Percentiles rank a stretch among this genome's conserved stretches.
These are phyloP conservation scores for Drosophila pachea DNA, from an alignment of 1,140 invertebrate genomes.

Conservation along the genomic window DNA sequence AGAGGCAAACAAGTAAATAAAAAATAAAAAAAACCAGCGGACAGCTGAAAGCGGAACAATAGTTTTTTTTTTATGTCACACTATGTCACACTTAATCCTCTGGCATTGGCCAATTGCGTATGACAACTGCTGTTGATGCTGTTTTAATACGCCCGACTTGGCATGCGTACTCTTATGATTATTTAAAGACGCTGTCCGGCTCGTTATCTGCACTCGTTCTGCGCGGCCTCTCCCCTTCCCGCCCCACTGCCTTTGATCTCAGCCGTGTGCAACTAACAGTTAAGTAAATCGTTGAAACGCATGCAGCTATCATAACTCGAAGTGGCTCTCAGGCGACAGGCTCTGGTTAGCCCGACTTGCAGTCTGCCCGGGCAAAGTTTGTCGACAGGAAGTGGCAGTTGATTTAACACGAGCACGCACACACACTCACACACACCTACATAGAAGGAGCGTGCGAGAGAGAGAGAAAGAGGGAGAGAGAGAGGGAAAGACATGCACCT, in stretches of 20 bases:
- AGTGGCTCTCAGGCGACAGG: conserved; percentile 27
- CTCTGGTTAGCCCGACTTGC: conserved; percentile 12
- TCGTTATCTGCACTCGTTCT: conserved; percentile 14
- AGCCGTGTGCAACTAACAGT: conserved; percentile 51
- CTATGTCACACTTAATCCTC: background rate
- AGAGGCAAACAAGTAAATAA: background rate
- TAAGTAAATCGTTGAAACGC: conserved; percentile 67
- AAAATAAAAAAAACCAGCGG: conserved; percentile 19
- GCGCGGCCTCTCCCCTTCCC: too few relatives aligned
- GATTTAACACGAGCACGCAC: conserved; percentile 63
- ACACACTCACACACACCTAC: conserved; percentile 9
- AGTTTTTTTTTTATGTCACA: too few relatives aligned
- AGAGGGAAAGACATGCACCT: conserved; percentile 61
- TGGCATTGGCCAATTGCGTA: background rate
- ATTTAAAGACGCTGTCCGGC: background rate
- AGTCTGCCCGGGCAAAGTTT: conserved; percentile 63
- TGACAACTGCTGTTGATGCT: background rate
- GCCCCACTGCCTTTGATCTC: background rate
- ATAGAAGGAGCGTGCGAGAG: background rate
- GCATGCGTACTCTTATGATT: background rate
- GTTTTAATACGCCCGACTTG: background rate
- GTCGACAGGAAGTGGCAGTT: conserved; percentile 74
- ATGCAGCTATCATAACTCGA: conserved; percentile 70
- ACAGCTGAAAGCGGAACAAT: conserved; percentile 34
- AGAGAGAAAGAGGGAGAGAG: conserved; percentile 29